Base-by-base conservation (phyloP, 2,888 invertebrate species). In the Caradrina kadenii region DNA sequence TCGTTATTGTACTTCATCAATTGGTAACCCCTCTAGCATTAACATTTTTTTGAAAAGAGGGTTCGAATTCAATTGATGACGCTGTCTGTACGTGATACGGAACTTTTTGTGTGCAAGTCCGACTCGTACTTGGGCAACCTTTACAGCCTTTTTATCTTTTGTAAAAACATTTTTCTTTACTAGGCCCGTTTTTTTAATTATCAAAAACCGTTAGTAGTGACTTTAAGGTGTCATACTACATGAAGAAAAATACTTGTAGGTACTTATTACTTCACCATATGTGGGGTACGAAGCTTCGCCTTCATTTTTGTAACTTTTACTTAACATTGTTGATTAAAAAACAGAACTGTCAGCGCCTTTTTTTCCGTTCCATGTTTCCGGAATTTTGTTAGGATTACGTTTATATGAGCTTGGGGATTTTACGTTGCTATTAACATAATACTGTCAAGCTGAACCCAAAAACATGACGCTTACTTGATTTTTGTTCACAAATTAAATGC, bases 181-280 rank as follows among this genome's bases (percentile, higher is more conserved):
- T 48, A 10, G 19, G 49, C 49, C 8, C 11, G 5, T 31, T 2
- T 63, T 19, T 10, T 10, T 10, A 63, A 15, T 21, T n/a, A 50
- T 13, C 19, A 49, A 2, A 50, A 63, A 50, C 65, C 60, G 7
- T 22, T 83, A 63, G 90, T 91, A 90, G 75, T 76, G 70, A 69
- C 55, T 55, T 7, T 22, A 49, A 79, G 76, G 81, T 80, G 69
- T 74, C 58, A 75, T 79, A 69, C 73, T 54, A 7, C 75, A 76
- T 83, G 62, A 82, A 85, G 84, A 88, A 88, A 88, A 89, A 86
- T 89, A 86, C 87, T 88, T 84, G 83, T 8, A 11, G 2, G 11
- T 88, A 86, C 87, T 89, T 88, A 89, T 87, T 89, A 89, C 85
- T 83, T 80, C 69, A 73, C 76, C 74, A 88, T 87, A 89, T 88